Base-by-base conservation (phyloP, 2,888 invertebrate genomes). In the Mystacides longicornis region DNA sequence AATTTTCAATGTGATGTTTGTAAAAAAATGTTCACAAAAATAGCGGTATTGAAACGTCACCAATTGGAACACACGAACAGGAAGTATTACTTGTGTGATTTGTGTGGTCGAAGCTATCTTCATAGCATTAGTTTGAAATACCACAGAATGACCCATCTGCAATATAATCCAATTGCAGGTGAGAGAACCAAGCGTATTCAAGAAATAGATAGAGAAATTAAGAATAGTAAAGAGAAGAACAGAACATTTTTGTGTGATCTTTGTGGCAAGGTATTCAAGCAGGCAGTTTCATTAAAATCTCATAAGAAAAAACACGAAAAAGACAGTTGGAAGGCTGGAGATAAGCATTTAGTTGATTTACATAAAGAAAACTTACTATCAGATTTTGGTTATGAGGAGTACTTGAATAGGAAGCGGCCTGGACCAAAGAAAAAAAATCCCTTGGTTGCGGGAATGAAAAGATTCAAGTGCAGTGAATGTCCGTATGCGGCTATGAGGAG, bases 381-480 rank as follows among this genome's bases (percentile, higher is more conserved):
- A 5, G 37, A 37, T 37, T 37, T 37, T 37, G 37, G 3, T 37
- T 37, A 37, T 14, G 37, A 37, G 16, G 37, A 37, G 14, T 37
- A 37, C 16, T 37, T 37, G 37, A 37, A 37, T 37, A 37, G 16
- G 14, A 37, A 14, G 16, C 37, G 37, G 14, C 37, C 37, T 3
- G 37, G 37, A 3, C 37, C 37, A n/a, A 37, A 37, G 16, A 3
- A 16, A 37, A 37, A 37, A 37, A 14, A 37, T 37, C 37, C 14
- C 4, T 5, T 19, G 21, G 4, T 21, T 7, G 19, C 4, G 18
- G 20, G 20, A 19, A 46, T 19, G 46, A 46, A 46, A 19, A 21
- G 20, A 21, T 48, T 48, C 21, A 48, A 48, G 21, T 48, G 48
- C 18, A 48, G 48, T 16, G 48, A 48, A 23, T 48, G 48, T 21